Base-by-base conservation (phyloP, 2,888 invertebrate species). In the Lottia scabra region DNA sequence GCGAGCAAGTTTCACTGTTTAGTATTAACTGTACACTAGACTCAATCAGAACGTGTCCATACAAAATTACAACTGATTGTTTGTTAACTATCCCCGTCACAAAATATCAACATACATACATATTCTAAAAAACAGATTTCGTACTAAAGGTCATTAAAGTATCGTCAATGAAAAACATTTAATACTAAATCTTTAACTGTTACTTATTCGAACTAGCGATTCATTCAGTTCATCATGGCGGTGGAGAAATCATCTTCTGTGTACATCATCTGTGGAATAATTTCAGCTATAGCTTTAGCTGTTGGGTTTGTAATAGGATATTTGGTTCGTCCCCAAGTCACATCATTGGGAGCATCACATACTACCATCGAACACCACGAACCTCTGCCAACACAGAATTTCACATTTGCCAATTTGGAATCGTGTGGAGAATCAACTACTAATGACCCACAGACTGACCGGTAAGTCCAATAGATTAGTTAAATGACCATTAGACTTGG, bases 301-400 rank as follows among this genome's bases (percentile, higher is more conserved):
- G 70, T 70, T 23, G 80, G 80, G n/a, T 70, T 80, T 12, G 76
- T 80, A 13, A 73, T 80, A 13, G 80, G 80, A 26, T 80, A 80
- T 68, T 64, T 80, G 10, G 71, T 80, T 44, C 70, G 71, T 15
- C 71, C 78, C 2, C 56, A 56, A 10, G 23, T 56, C 19, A 15
- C 56, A 12, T 23, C 56, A 12, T 19, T 23, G 10, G 23, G 19
- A 19, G 23, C 19, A 23, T 19, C 23, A 2, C 19, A 23, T 8
- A 43, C n/a, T 30, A 68, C 15, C 19, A 23, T 56, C 23, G 56
- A 56, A 23, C 13, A 19, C 4, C 56, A 16, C 13, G 38, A 38
- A 38, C 8, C 38, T 10, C 10, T 38, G 38, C 38, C 38, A 38
- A 38, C 5, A 38, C 67, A 2, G 72, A 78, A 75, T 38, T 44